Evolutionary conservation across 2,113 vertebrate species (phyloP), one percentile per base, ranked within the genome.

Genomic region (Xenopus laevis): DNA sequence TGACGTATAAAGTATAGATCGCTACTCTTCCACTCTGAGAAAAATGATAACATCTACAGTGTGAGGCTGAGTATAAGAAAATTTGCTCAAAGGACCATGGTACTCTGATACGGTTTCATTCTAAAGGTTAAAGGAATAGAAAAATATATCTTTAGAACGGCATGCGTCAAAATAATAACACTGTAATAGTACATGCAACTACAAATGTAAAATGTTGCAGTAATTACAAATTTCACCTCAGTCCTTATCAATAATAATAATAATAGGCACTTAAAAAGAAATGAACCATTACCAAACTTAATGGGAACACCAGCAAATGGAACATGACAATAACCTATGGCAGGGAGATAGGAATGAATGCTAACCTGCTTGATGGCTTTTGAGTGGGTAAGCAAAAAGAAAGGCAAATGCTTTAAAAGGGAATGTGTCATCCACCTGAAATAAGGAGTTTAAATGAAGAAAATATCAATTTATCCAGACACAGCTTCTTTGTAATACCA

Each of bases 231-330:
- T 71, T 57, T 47, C 18, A 45, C 68, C 23, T 65, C 68, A 78
- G 44, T 71, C 65, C 50, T 63, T 60, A 71, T 50, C 64, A 53
- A 64, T 40, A 40, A 40, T 27, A 27, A 27, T 53, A 71, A 64
- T 78, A 62, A 68, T 71, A 78, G 68, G 68, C 75, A 71, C 69
- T 71, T 71, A 71, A 78, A 59, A 71, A 66, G 68, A 71, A 78
- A 71, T 71, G 52, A 78, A 71, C 69, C 21, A 71, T 65, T 58
- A 58, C 46, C 65, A 71, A 71, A 71, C 53, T 71, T 15, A 46
- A 33, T 68, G 20, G 33, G 33, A 9, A 40, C 33, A 40, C 33
- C 33, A 40, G 33, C 33, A 40, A 65, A 64, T 64, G 44, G 18
- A 44, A 57, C 10, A 77, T 53, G 40, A 45, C 20, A 18, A 17